Evolutionary conservation across 2,113 vertebrate species (phyloP).

Genomic region (Saguinus midas): DNA sequence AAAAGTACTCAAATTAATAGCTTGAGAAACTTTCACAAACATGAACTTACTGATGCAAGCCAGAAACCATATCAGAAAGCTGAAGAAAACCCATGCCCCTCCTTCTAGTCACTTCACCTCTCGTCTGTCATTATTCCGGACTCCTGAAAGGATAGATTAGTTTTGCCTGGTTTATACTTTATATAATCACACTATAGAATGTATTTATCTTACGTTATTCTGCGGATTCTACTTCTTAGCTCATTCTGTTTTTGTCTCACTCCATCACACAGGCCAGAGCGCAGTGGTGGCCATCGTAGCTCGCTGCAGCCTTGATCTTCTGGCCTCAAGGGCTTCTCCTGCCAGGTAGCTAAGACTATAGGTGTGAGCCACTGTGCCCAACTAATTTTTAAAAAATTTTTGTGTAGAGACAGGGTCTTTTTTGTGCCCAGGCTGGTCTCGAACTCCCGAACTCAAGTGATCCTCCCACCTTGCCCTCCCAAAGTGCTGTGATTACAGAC

Average conservation of each 20-base stretch:
- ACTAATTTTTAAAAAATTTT: not conserved
- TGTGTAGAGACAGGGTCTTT: not conserved
- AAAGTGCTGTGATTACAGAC: not conserved
- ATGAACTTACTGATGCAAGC: not conserved
- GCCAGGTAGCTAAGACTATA: not conserved
- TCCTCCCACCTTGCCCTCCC: not conserved
- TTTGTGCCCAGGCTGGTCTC: not conserved
- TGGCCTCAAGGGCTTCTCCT: not conserved
- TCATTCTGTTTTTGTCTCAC: not conserved
- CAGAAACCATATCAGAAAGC: not conserved
- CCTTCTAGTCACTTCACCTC: not conserved
- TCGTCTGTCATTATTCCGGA: not conserved
- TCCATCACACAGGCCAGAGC: too few relatives aligned
- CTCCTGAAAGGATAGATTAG: not conserved
- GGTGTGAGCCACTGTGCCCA: not conserved
- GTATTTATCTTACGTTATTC: not conserved
- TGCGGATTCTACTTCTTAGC: not conserved
- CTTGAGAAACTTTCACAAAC: not conserved
- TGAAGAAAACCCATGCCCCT: not conserved
- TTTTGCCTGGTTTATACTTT: not conserved
- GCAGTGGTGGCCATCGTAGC: too few relatives aligned
- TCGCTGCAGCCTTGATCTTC: not conserved
- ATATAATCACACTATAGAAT: not conserved
- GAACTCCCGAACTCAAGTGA: not conserved
- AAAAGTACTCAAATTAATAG: not conserved